Base-by-base conservation (phyloP, 2,113 vertebrate genomes). In the Campylomormyrus numenius region DNA sequence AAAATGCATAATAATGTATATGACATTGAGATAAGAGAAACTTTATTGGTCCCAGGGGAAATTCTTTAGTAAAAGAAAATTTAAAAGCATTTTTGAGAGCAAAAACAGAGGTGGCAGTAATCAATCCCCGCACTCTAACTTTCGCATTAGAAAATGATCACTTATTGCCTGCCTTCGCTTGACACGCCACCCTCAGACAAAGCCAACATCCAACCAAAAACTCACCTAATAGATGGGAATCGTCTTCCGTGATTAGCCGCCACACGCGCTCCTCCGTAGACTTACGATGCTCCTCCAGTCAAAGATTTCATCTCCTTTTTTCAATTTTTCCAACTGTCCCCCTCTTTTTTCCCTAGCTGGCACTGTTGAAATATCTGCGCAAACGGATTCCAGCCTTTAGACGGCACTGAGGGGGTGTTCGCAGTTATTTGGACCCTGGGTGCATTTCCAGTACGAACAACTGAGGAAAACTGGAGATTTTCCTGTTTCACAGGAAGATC, bases 371-470 rank as follows among this genome's bases (percentile, higher is more conserved):
- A 95, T 95, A 96, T 96, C 95, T 94, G 95, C 94, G 94, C 95
- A 96, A 96, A 96, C 94, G 93, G 95, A 96, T 96, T 95, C 95
- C 95, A 95, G 95, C 93, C 95, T 94, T 95, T 95, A 94, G 94
- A 93, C 94, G 93, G 94, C 95, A 95, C 94, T 95, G 95, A 95
- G 95, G 96, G 95, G 94, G 95, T 95, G 95, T 96, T 96, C 95
- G 94, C 93, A 95, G 95, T 95, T 94, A 96, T 96, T 96, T 96
- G 96, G 96, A 95, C 96, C 96, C 94, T 95, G 96, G 96, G 96
- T 96, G 95, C 95, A 95, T 96, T 96, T 96, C 94, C 94, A 89
- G 92, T 93, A 91, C 91, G 92, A 93, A 90, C 92, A 91, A 90
- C 74, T 92, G 91, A 92, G 39, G 90, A 92, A 92, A 83, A 92